phyloP scores from a whole-genome alignment of 2,113 vertebrate genomes.

The Equus przewalskii region DNA sequence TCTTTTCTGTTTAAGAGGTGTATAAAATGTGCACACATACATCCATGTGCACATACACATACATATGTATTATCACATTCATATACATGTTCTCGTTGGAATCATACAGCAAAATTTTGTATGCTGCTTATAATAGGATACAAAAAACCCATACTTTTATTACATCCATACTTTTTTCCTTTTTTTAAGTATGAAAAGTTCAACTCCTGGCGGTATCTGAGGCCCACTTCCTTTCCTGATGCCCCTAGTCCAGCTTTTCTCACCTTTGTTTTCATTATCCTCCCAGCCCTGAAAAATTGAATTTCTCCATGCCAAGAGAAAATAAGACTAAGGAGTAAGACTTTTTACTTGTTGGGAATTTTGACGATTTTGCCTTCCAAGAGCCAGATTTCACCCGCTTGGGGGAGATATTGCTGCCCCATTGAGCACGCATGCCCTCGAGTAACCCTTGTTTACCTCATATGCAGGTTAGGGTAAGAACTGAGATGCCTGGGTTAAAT shows the following conservation, averaged over 20 bases:
- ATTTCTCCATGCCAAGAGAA: slow-evolving; percentile 16
- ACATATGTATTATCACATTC: background rate
- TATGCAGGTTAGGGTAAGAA: background rate
- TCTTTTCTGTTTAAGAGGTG: slow-evolving; percentile 19
- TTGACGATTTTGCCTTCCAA: background rate
- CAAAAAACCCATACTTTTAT: background rate
- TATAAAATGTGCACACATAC: background rate
- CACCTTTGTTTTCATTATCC: background rate
- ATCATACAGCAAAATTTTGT: background rate
- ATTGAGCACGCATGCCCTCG: background rate
- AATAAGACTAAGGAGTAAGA: background rate
- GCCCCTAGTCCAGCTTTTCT: background rate
- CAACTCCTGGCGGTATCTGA: background rate
- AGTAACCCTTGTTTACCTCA: background rate
- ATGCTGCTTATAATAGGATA: background rate
- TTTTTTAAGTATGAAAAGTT: background rate
- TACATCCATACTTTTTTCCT: background rate
- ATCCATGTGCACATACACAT: background rate
- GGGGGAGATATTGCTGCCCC: background rate
- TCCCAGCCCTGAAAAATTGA: background rate
- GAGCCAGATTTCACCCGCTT: background rate
- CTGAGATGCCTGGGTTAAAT: background rate
- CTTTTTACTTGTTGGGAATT: background rate
- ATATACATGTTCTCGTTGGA: background rate
- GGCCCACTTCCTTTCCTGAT: background rate